phyloP scores from a whole-genome alignment of 2,888 invertebrate species.

The Exocentrus adspersus region DNA sequence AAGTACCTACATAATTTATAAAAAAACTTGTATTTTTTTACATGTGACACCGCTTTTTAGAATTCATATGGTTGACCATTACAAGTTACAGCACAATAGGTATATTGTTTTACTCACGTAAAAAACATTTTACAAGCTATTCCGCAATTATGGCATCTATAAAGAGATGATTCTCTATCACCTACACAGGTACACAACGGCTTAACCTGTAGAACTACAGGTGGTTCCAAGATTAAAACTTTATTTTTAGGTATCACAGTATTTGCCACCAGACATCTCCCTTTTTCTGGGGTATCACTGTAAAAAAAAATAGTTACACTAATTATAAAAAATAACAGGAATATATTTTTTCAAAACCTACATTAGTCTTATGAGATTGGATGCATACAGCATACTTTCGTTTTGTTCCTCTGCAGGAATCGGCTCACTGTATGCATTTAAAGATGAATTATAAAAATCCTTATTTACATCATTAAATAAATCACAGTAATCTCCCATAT shows the following conservation, averaged over 20 bases:
- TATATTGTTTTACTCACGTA: constrained; percentile 34
- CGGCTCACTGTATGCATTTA: constrained; percentile 33
- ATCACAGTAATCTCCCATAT: constrained; percentile 37
- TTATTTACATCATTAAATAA: constrained; percentile 29
- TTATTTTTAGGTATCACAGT: constrained; percentile 32
- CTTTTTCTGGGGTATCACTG: constrained; percentile 32
- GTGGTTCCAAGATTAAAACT: constrained; percentile 44
- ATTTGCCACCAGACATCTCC: constrained; percentile 38
- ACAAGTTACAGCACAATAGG: too few relatives aligned
- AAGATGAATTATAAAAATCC: constrained; percentile 21
- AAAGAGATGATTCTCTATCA: constrained; percentile 30
- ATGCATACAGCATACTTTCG: constrained; percentile 33
- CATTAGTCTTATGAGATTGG: constrained; percentile 29
- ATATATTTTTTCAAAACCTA: constrained; percentile 26
- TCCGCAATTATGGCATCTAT: constrained; percentile 50
- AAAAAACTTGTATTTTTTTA: too few relatives aligned
- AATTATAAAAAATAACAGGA: constrained; percentile 1
- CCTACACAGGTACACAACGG: constrained; percentile 42
- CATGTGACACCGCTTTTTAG: too few relatives aligned
- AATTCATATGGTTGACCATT: too few relatives aligned
- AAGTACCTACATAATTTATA: too few relatives aligned
- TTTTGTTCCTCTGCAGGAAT: constrained; percentile 25
- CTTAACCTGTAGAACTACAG: constrained; percentile 45
- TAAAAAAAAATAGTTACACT: not conserved
- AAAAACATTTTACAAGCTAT: constrained; percentile 39